Percentiles rank a stretch among this genome's conserved stretches.
Evolutionary conservation across 2,888 invertebrate genomes (phyloP).

Genomic region (Drosophila glabriapex): DNA sequence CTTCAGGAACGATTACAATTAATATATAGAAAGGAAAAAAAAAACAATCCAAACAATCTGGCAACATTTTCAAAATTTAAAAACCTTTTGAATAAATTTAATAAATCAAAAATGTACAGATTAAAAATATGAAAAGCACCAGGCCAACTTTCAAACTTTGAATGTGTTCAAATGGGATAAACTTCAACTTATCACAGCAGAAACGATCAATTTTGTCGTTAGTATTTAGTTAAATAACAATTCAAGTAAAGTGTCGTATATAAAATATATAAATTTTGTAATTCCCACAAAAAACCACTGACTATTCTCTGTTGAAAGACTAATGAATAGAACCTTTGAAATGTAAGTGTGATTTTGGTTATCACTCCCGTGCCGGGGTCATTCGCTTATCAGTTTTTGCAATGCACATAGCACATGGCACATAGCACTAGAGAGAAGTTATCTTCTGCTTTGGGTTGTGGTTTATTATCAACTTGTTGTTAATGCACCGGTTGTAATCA

Average conservation of each 20-base stretch:
- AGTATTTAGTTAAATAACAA: not conserved
- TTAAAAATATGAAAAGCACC: not conserved
- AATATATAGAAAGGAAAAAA: not conserved
- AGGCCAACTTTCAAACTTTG: not conserved
- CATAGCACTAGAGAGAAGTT: slow-evolving; percentile 1
- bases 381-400: slow-evolving; percentile 1
- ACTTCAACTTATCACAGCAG: no score
- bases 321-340: not conserved
- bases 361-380: not conserved
- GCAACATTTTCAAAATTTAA: not conserved
- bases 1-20: not conserved
- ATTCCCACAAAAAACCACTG: not conserved
- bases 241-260: not conserved
- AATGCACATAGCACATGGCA: slow-evolving; percentile 7
- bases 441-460: not conserved
- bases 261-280: not conserved
- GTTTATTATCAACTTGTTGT: slow-evolving; percentile 31
- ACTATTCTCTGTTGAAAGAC: not conserved
- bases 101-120: no score
- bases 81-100: not conserved
- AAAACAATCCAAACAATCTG: not conserved
- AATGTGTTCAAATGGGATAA: not conserved
- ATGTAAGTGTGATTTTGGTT: not conserved
- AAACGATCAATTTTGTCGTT: not conserved
- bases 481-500: slow-evolving; percentile 16